phyloP scores from a whole-genome alignment of 2,888 invertebrate genomes.

The Drosophila emarginata region DNA sequence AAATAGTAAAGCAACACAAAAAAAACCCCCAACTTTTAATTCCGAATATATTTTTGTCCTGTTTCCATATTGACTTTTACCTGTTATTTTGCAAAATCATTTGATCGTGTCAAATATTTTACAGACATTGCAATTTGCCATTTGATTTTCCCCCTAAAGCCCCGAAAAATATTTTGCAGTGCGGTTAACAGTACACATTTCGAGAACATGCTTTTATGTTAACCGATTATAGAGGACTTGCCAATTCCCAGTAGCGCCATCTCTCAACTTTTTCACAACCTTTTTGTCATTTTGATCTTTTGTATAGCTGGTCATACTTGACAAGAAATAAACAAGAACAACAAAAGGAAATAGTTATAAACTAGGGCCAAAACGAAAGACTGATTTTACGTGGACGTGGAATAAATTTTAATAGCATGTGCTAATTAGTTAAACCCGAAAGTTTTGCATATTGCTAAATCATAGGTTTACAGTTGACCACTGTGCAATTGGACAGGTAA shows the following conservation, averaged over 20 bases:
- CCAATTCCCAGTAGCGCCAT: too few relatives aligned
- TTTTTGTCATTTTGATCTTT: neutral
- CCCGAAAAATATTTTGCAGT: too few relatives aligned
- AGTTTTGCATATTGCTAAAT: neutral
- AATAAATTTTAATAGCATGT: neutral
- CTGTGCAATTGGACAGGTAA: neutral
- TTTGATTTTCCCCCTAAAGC: too few relatives aligned
- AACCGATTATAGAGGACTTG: too few relatives aligned
- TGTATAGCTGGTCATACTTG: neutral
- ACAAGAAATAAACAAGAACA: neutral
- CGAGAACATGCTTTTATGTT: too few relatives aligned
- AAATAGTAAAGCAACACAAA: neutral
- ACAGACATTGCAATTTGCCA: too few relatives aligned
- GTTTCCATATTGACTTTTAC: too few relatives aligned
- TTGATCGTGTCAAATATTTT: too few relatives aligned
- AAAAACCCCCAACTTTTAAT: too few relatives aligned
- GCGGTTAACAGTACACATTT: too few relatives aligned
- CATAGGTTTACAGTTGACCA: neutral
- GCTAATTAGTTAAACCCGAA: neutral
- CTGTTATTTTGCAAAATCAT: too few relatives aligned
- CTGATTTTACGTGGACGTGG: conserved; percentile 6
- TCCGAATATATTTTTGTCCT: too few relatives aligned
- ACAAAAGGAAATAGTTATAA: neutral
- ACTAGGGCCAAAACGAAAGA: neutral
- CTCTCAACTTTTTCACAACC: neutral